Conservation (phyloP, 2,113 vertebrate species). For the Phaetusa simplex region DNA sequence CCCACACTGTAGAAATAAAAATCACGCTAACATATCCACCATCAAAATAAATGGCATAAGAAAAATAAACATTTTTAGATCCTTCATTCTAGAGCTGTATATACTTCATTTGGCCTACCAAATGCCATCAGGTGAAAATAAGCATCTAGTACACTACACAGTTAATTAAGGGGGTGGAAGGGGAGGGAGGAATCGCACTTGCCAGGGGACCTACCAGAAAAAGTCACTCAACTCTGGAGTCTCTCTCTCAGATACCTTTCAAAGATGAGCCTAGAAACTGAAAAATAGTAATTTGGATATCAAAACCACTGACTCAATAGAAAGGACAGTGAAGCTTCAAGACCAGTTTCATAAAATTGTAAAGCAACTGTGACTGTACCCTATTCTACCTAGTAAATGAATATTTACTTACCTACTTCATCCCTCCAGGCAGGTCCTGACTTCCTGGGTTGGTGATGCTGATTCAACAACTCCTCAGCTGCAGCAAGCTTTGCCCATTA, state of each 20-base stretch:
- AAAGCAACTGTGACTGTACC: neutral
- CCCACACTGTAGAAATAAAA: neutral
- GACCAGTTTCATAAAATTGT: neutral
- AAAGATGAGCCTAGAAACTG: neutral
- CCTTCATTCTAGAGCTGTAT: neutral
- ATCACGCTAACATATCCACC: neutral
- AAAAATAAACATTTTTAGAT: neutral
- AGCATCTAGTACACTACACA: neutral
- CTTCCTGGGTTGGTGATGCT: neutral
- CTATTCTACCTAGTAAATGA: neutral
- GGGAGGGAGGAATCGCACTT: rapidly evolving
- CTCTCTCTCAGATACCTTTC: neutral
- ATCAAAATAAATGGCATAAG: neutral
- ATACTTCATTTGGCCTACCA: neutral
- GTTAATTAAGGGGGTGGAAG: neutral
- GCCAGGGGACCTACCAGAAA: neutral
- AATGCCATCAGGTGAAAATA: neutral
- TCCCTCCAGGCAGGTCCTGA: rapidly evolving
- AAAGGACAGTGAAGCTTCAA: neutral
- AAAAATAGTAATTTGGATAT: neutral
- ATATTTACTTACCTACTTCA: neutral
- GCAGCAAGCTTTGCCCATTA: neutral
- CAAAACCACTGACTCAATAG: neutral
- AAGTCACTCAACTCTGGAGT: neutral
- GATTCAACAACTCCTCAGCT: neutral